These are phyloP conservation scores for Trypoxylus dichotomus DNA, from an alignment of 1,140 invertebrate species.

Conservation along the genomic window DNA sequence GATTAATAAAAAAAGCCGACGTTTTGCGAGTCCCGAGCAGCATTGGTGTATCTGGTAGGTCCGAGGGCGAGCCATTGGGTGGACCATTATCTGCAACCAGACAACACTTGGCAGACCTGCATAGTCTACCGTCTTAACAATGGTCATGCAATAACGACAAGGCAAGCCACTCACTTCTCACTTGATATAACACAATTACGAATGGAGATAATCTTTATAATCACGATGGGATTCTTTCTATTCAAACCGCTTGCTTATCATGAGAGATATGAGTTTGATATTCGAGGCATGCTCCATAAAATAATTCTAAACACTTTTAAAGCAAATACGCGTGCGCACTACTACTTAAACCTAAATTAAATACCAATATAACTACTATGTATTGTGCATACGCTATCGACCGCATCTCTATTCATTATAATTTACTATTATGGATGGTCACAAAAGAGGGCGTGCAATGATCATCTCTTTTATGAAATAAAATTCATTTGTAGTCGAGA, in stretches of 20 bases:
- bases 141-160: background rate
- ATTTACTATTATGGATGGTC: too few relatives aligned
- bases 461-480: too few relatives aligned
- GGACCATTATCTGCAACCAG: conserved; percentile 43
- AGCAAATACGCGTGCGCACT: background rate
- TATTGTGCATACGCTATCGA: too few relatives aligned
- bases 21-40: conserved; percentile 41
- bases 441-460: too few relatives aligned
- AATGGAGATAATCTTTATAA: too few relatives aligned
- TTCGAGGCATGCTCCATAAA: background rate
- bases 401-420: too few relatives aligned
- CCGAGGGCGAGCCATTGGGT: conserved; percentile 40
- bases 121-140: background rate
- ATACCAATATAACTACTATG: too few relatives aligned
- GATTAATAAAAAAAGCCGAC: conserved; percentile 46
- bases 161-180: background rate
- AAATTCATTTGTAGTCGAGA: too few relatives aligned
- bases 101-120: conserved; percentile 8
- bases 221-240: too few relatives aligned
- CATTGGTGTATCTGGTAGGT: conserved; percentile 40
- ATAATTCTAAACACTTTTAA: background rate
- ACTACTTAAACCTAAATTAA: background rate
- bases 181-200: too few relatives aligned
- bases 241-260: background rate
- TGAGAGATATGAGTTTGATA: background rate